phyloP scores from a whole-genome alignment of 2,888 invertebrate species.

The Boloria euphrosyne region DNA sequence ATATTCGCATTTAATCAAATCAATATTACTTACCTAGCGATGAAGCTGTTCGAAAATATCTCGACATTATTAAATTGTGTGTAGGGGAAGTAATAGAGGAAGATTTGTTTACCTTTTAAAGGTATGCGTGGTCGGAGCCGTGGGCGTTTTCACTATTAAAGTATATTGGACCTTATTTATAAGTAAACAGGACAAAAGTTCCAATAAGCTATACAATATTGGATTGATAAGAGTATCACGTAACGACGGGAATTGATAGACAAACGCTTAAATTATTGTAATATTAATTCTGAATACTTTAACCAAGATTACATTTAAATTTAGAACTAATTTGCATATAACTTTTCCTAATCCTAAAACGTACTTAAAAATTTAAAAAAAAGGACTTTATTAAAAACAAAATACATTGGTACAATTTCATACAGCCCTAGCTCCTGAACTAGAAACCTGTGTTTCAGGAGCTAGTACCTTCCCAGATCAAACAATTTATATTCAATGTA shows the following conservation, averaged over 20 bases:
- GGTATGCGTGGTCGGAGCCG: conserved; percentile 33
- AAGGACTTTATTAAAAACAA: too few relatives aligned
- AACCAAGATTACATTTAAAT: conserved; percentile 10
- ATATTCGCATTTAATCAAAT: conserved; percentile 2
- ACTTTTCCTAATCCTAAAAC: not conserved
- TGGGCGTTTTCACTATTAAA: conserved; percentile 25
- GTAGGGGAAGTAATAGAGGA: conserved; percentile 28
- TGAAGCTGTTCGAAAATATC: conserved; percentile 24
- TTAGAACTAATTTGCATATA: conserved; percentile 5
- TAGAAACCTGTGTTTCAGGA: too few relatives aligned
- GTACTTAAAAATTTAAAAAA: not conserved
- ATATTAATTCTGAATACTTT: conserved; percentile 29
- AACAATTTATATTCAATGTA: too few relatives aligned
- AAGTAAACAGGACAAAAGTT: conserved; percentile 9
- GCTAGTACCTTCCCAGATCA: too few relatives aligned
- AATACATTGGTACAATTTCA: too few relatives aligned
- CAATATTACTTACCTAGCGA: not conserved
- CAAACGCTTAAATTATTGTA: conserved; percentile 28
- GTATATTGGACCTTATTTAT: conserved; percentile 14
- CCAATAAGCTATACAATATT: conserved; percentile 1
- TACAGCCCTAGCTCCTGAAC: too few relatives aligned
- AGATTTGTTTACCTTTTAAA: conserved; percentile 36
- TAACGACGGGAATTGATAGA: conserved; percentile 29
- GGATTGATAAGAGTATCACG: conserved; percentile 28
- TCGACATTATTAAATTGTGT: conserved; percentile 26